phyloP scores from a whole-genome alignment of 1,140 invertebrate species.

The Drosophila cardini region DNA sequence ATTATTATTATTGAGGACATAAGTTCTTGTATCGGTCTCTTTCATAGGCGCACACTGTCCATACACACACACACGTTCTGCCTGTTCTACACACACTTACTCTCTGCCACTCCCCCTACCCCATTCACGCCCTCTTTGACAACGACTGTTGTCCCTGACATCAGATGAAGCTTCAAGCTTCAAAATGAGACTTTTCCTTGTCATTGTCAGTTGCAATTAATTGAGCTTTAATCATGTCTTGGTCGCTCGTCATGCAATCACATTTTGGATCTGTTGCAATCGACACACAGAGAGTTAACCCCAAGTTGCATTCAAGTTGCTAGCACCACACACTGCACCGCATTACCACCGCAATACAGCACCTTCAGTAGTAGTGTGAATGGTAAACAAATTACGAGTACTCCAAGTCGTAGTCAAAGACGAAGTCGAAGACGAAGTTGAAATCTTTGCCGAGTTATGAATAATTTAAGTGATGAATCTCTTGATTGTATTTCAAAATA shows the following conservation, averaged over 20 bases:
- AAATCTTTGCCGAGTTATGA: neutral
- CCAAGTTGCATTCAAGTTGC: conserved; percentile 26
- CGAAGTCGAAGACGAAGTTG: neutral
- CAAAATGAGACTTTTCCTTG: conserved; percentile 43
- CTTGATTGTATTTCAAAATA: conserved; percentile 10
- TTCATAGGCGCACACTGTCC: no score
- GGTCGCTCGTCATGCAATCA: conserved; percentile 45
- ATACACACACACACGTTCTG: neutral
- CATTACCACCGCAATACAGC: neutral
- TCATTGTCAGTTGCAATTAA: conserved; percentile 66
- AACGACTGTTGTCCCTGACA: conserved; percentile 56
- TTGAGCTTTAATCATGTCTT: conserved; percentile 76
- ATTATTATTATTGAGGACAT: no score
- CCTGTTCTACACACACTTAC: neutral
- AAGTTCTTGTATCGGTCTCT: no score
- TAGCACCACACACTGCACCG: neutral
- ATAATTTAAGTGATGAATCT: conserved; percentile 12
- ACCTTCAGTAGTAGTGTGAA: conserved; percentile 1
- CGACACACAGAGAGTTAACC: conserved; percentile 17
- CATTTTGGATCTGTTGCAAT: conserved; percentile 52
- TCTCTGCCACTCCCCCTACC: neutral
- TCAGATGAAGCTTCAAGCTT: conserved; percentile 24
- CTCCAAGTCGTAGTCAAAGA: neutral
- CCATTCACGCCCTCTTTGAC: neutral
- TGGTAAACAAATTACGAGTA: conserved; percentile 17